These are phyloP conservation scores for Brienomyrus longianalis DNA, from an alignment of 2,113 vertebrate genomes.

Conservation along the genomic window DNA sequence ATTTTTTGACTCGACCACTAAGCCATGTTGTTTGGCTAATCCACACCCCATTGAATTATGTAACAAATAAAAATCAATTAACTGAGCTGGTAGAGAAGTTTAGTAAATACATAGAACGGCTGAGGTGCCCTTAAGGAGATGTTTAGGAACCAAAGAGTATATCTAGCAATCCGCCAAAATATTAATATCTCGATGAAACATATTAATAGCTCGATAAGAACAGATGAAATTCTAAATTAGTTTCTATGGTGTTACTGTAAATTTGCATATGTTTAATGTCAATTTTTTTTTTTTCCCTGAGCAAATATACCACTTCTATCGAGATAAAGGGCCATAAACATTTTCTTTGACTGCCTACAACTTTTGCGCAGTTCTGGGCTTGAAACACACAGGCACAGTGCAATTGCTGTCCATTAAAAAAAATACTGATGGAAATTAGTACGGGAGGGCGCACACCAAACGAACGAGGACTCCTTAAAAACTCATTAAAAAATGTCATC, in stretches of 20 bases:
- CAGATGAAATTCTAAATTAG: background rate
- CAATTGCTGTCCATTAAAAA: background rate
- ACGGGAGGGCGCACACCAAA: background rate
- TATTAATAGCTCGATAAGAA: background rate
- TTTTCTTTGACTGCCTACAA: background rate
- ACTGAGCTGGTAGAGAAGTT: background rate
- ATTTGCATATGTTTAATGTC: background rate
- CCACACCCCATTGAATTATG: background rate
- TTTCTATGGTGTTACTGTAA: background rate
- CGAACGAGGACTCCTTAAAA: background rate
- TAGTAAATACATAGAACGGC: background rate
- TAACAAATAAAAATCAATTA: background rate
- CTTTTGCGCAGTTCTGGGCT: background rate
- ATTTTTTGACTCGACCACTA: background rate
- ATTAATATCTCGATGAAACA: background rate
- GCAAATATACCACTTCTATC: background rate
- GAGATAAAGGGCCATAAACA: background rate
- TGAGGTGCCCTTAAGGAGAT: background rate
- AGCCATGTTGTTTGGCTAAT: background rate
- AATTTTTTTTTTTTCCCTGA: background rate
- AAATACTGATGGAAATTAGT: background rate
- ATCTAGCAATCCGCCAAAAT: background rate
- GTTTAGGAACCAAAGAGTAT: background rate
- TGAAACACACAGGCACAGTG: background rate
- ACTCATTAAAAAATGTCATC: background rate